A percentile compares a stretch with the other conserved stretches of the same genome.
Conservation (phyloP, 1,140 invertebrate genomes). For the Vollenhovia emeryi region DNA sequence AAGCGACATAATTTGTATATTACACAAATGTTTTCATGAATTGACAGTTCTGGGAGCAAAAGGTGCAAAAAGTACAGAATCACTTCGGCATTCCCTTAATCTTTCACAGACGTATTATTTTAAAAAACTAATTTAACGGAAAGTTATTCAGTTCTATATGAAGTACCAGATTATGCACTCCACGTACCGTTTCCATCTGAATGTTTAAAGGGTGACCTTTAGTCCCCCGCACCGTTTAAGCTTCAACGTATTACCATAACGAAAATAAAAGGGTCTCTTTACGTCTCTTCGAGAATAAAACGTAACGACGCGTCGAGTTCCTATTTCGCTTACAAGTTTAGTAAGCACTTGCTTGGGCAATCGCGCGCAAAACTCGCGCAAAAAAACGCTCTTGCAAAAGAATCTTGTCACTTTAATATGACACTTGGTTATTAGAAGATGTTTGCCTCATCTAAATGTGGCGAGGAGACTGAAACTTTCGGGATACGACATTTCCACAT, state of each 20-base stretch:
- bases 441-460: neutral
- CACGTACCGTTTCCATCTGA: constrained; percentile 9
- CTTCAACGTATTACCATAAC: constrained; percentile 25
- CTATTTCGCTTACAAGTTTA: neutral
- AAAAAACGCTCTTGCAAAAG: neutral
- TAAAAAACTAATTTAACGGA: neutral
- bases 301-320: neutral
- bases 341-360: neutral
- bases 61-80: no score
- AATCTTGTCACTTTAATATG: neutral
- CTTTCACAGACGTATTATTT: neutral
- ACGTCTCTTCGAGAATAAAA: neutral
- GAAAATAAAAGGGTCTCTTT: neutral
- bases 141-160: constrained; percentile 17
- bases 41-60: no score
- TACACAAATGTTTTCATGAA: no score
- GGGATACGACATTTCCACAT: constrained; percentile 13
- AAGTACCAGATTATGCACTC: constrained; percentile 14
- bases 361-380: neutral
- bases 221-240: neutral
- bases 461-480: constrained; percentile 4
- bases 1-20: no score
- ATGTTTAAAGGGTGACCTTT: constrained; percentile 22
- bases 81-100: no score
- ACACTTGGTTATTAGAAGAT: neutral